Evolutionary conservation across 2,888 invertebrate genomes (phyloP).

Genomic region (Caenorhabditis becei): DNA sequence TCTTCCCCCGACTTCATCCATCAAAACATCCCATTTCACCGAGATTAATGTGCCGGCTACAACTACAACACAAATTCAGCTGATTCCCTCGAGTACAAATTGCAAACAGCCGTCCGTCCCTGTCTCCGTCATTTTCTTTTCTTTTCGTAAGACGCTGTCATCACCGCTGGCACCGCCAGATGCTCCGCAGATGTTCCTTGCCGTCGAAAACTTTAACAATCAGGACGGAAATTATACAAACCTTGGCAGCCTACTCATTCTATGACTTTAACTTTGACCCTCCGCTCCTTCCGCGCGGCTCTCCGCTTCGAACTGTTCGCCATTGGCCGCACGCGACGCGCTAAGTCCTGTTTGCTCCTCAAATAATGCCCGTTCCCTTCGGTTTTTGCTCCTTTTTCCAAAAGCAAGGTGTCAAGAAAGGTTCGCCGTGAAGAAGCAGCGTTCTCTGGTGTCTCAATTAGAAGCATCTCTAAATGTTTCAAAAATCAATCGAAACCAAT

Average conservation of each 20-base stretch:
- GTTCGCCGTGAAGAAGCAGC: slow-evolving; percentile 22
- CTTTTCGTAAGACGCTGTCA: slow-evolving; percentile 41
- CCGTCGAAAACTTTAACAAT: slow-evolving; percentile 29
- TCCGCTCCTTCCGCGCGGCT: slow-evolving; percentile 16
- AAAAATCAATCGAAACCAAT: background rate
- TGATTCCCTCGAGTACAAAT: slow-evolving; percentile 56
- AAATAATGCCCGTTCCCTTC: slow-evolving; percentile 32
- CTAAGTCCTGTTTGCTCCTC: slow-evolving; percentile 47
- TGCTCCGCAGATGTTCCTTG: slow-evolving; percentile 42
- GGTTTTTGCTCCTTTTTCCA: slow-evolving; percentile 18
- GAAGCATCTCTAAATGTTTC: background rate
- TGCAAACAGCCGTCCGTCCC: slow-evolving; percentile 48
- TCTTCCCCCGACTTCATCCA: slow-evolving; percentile 6
- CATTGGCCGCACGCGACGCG: slow-evolving; percentile 39
- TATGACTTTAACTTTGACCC: slow-evolving; percentile 29
- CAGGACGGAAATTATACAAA: slow-evolving; percentile 44
- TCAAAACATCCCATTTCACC: slow-evolving; percentile 42
- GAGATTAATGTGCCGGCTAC: slow-evolving; percentile 40
- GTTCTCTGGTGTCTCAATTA: slow-evolving; percentile 8
- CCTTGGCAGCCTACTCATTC: background rate
- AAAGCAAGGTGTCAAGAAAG: slow-evolving; percentile 36
- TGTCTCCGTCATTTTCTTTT: background rate
- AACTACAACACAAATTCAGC: slow-evolving; percentile 22
- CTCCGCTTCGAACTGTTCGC: slow-evolving; percentile 31
- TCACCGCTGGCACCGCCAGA: slow-evolving; percentile 42